These are phyloP conservation scores for Hyposoter didymator DNA, from an alignment of 2,888 invertebrate genomes.

Conservation along the genomic window DNA sequence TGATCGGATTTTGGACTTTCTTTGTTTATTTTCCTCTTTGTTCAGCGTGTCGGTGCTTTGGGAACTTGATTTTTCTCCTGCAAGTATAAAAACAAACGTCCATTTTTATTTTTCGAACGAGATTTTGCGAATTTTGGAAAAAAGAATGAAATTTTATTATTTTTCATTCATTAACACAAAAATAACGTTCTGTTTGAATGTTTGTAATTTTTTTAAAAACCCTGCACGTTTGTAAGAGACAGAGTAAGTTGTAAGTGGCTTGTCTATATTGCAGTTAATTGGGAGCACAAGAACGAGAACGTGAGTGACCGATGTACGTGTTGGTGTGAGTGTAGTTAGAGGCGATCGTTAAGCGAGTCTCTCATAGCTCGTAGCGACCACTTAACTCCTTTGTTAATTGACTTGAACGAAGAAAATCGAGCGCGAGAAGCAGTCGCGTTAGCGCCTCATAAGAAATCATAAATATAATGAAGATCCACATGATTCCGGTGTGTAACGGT, in stretches of 20 bases:
- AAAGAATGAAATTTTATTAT: not conserved
- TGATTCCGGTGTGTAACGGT: constrained; percentile 8
- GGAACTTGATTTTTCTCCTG: not conserved
- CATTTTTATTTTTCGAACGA: not conserved
- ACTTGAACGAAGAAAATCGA: constrained; percentile 63
- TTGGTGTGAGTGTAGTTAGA: constrained; percentile 53
- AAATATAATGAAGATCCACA: constrained; percentile 21
- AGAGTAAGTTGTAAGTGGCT: constrained; percentile 60
- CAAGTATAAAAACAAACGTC: not conserved
- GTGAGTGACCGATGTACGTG: constrained; percentile 12
- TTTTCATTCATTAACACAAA: not conserved
- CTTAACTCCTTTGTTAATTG: constrained; percentile 67
- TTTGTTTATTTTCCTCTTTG: not conserved
- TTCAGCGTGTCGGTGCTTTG: not conserved
- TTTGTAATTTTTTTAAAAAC: not conserved
- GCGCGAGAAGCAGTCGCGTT: constrained; percentile 50
- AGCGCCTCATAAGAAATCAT: constrained; percentile 67
- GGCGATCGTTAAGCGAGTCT: constrained; percentile 64
- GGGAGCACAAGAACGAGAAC: constrained; percentile 64
- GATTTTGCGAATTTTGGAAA: not conserved
- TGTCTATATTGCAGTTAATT: constrained; percentile 68
- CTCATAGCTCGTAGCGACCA: constrained; percentile 53
- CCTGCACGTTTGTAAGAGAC: constrained; percentile 35
- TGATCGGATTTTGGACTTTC: not conserved
- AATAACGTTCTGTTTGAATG: not conserved